Evolutionary conservation across 2,797 vertebrate species (phyloP), one percentile per base, ranked within the genome.

Genomic region (Carcharodon carcharias): DNA sequence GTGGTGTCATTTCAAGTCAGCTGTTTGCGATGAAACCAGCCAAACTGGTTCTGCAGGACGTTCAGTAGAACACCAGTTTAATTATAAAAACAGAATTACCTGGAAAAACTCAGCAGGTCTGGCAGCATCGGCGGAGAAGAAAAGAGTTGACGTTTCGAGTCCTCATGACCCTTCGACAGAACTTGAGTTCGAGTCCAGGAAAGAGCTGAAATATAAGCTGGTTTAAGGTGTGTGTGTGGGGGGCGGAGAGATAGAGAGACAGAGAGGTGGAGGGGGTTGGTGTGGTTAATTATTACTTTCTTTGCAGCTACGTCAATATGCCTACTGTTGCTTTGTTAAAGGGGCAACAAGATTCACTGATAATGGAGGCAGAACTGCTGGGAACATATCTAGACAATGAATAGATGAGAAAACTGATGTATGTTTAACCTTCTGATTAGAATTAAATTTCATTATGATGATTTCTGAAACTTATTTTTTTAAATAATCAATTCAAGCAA

Each of bases 281-380:
- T n/a, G n/a, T n/a, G n/a, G n/a, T 95, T 95, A 95, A 95, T 95
- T 95, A 95, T 95, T 95, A 95, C 67, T 77, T 77, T 56, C 69
- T 77, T 77, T 95, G 69, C 69, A 77, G 94, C 94, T 77, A 23
- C 21, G 69, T 35, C 56, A 77, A 95, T 95, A 95, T 95, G 45
- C 50, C 63, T 11, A 71, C 69, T 35, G 12, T 54, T 50, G 9
- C 63, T 77, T 54, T 54, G 50, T 77, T 35, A 77, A 77, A 58
- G 50, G 31, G 3, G 50, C 54, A 50, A 45, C 50, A 58, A 35
- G 23, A 31, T 56, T 77, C 94, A 71, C 31, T 56, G 69, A 58
- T 58, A 95, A 54, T n/a, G 5, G 69, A 95, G 45, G 56, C 50
- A 56, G 45, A 73, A n/a, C 31, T 95, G 69, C 50, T 58, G 94